A percentile compares a stretch with the other conserved stretches of the same genome.
These are phyloP conservation scores for Cartodere bifasciata DNA, from an alignment of 2,888 invertebrate species.

Conservation along the genomic window DNA sequence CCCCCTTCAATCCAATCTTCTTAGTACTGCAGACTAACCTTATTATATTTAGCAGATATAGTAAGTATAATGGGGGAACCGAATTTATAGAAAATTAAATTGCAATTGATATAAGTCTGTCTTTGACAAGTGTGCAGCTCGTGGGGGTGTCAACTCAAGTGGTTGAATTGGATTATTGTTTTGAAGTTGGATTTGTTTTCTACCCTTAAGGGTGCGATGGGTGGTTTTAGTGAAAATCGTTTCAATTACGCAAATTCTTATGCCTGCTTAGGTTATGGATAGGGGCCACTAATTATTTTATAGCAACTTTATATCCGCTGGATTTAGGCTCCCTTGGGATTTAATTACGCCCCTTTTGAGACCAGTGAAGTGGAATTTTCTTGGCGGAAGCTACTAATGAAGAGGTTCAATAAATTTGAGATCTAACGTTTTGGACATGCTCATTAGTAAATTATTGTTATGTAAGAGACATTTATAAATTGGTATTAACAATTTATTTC, in stretches of 20 bases:
- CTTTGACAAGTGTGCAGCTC: neutral
- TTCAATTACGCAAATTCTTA: conserved; percentile 24
- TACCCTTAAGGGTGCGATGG: conserved; percentile 13
- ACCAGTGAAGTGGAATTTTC: too few relatives aligned
- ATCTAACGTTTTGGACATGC: too few relatives aligned
- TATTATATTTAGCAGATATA: conserved; percentile 2
- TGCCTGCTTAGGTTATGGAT: conserved; percentile 20
- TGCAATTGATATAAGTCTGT: conserved; percentile 5
- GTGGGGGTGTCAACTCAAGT: conserved; percentile 5
- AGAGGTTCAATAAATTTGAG: too few relatives aligned
- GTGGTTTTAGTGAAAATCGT: conserved; percentile 20
- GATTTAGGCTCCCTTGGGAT: too few relatives aligned
- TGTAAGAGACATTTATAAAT: too few relatives aligned
- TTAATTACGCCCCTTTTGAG: too few relatives aligned
- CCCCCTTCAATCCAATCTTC: conserved; percentile 3
- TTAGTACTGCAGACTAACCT: conserved; percentile 1
- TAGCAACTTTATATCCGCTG: too few relatives aligned
- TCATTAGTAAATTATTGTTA: too few relatives aligned
- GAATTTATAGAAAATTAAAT: conserved; percentile 7
- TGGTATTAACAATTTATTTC: too few relatives aligned
- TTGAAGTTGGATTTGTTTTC: conserved; percentile 14
- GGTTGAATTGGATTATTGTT: conserved; percentile 7
- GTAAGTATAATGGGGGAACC: neutral
- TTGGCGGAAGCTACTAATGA: too few relatives aligned
- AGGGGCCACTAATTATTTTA: conserved; percentile 23